Conservation (phyloP, 2,113 vertebrate genomes). For the Cyphomyrus plagiostoma region DNA sequence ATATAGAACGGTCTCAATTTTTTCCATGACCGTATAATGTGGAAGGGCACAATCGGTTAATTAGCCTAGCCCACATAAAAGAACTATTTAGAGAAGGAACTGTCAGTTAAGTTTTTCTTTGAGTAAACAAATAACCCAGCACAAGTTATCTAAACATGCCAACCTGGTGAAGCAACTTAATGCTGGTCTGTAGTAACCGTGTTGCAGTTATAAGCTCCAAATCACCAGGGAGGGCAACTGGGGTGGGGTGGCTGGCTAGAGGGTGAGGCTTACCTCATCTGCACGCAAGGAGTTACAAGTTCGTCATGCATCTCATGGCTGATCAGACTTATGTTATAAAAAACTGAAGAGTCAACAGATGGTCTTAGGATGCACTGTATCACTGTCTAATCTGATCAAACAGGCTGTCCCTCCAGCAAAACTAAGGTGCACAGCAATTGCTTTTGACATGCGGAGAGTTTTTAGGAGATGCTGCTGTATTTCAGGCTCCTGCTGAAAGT, state of each 20-base stretch:
- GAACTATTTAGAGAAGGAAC: too few species aligned
- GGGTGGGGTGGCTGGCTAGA: neutral
- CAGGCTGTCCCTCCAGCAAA: slow-evolving; percentile 1
- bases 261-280: neutral
- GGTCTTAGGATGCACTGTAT: slow-evolving; percentile 6
- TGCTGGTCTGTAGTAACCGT: neutral
- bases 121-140: too few species aligned
- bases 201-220: neutral
- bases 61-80: neutral
- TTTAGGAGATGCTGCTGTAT: neutral
- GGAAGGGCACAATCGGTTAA: neutral
- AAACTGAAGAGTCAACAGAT: neutral
- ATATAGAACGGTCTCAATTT: too few species aligned
- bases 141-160: too few species aligned
- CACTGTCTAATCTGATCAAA: slow-evolving; percentile 15
- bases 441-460: neutral
- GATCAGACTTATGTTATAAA: slow-evolving; percentile 13
- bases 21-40: neutral
- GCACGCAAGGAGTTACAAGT: neutral
- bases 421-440: neutral
- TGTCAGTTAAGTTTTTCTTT: too few species aligned
- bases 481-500: neutral
- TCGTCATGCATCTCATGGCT: neutral
- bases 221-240: neutral
- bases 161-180: too few species aligned